Evolutionary conservation across 2,888 invertebrate species (phyloP).

Genomic region (Pyralis farinalis): DNA sequence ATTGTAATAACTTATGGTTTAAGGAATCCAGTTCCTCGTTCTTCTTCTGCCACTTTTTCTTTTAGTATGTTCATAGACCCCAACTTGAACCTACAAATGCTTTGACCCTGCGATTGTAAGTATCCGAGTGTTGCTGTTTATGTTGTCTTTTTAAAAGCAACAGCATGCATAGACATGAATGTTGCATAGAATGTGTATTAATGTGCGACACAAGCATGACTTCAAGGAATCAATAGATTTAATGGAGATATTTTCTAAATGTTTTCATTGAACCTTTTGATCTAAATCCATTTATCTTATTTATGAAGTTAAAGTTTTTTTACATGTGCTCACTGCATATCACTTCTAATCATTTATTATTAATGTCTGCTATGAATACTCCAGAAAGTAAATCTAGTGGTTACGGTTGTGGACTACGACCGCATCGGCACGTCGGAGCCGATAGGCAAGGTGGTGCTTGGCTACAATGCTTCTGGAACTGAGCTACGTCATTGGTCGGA

Average conservation of each 20-base stretch:
- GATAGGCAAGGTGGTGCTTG: slow-evolving; percentile 98
- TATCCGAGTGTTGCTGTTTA: slow-evolving; percentile 7
- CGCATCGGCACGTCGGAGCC: slow-evolving; percentile 99
- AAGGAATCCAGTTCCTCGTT: slow-evolving; percentile 77
- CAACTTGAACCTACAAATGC: slow-evolving; percentile 15
- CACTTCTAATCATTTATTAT: slow-evolving; percentile 1
- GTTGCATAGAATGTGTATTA: slow-evolving; percentile 1
- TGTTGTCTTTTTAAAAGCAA: slow-evolving; percentile 3
- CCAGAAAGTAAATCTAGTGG: slow-evolving; percentile 99
- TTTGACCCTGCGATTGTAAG: slow-evolving; percentile 8
- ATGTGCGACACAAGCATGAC: slow-evolving; percentile 1
- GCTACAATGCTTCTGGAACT: slow-evolving; percentile 98
- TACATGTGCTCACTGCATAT: too few relatives aligned
- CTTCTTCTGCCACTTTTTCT: slow-evolving; percentile 61
- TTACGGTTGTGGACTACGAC: slow-evolving; percentile 99
- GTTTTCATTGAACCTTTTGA: slow-evolving; percentile 15
- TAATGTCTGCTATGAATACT: slow-evolving; percentile 26
- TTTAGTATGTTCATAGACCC: slow-evolving; percentile 31
- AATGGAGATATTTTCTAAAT: slow-evolving; percentile 5
- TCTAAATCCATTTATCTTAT: background rate
- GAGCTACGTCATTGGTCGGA: slow-evolving; percentile 99
- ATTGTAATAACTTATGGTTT: slow-evolving; percentile 80
- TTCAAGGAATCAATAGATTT: slow-evolving; percentile 12
- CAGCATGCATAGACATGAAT: slow-evolving; percentile 8
- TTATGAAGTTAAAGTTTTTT: too few relatives aligned